These are phyloP conservation scores for Drosophila merina DNA, from an alignment of 2,888 invertebrate genomes.

Conservation along the genomic window DNA sequence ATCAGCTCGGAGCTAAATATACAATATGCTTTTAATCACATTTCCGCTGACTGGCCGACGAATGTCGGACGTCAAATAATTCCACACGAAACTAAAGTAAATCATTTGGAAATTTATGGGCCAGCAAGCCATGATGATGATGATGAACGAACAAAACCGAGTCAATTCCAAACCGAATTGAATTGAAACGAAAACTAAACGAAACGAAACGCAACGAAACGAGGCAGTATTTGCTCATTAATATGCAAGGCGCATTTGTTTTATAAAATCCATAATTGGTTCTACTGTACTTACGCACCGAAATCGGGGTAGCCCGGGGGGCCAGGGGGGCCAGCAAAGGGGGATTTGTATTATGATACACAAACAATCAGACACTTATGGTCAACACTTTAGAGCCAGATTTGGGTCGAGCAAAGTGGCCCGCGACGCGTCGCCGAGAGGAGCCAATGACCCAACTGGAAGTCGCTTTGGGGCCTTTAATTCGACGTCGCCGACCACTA, in stretches of 20 bases:
- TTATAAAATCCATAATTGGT: conserved; percentile 83
- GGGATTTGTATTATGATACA: conserved; percentile 74
- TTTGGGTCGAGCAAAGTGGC: conserved; percentile 73
- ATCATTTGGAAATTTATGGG: conserved; percentile 81
- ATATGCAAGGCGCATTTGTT: conserved; percentile 80
- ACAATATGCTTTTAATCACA: conserved; percentile 80
- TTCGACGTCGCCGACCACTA: conserved; percentile 57
- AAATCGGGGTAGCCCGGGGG: conserved; percentile 38
- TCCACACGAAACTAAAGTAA: conserved; percentile 82
- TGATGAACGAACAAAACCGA: conserved; percentile 17
- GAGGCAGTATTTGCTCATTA: conserved; percentile 51
- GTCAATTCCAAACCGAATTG: conserved; percentile 20
- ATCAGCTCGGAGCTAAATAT: conserved; percentile 64
- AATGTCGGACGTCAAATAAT: conserved; percentile 67
- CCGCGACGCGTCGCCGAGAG: conserved; percentile 54
- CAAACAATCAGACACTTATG: conserved; percentile 80
- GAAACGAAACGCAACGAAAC: conserved; percentile 14
- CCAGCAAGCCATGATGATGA: conserved; percentile 55
- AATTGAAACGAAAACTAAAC: conserved; percentile 10
- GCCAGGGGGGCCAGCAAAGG: conserved; percentile 8
- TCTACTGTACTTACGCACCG: conserved; percentile 83
- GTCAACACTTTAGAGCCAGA: conserved; percentile 81
- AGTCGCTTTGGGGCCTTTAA: conserved; percentile 63
- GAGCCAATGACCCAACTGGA: conserved; percentile 74
- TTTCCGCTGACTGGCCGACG: conserved; percentile 64